Base-by-base conservation (phyloP, 2,888 invertebrate genomes). In the Eristalinus sepulchralis region DNA sequence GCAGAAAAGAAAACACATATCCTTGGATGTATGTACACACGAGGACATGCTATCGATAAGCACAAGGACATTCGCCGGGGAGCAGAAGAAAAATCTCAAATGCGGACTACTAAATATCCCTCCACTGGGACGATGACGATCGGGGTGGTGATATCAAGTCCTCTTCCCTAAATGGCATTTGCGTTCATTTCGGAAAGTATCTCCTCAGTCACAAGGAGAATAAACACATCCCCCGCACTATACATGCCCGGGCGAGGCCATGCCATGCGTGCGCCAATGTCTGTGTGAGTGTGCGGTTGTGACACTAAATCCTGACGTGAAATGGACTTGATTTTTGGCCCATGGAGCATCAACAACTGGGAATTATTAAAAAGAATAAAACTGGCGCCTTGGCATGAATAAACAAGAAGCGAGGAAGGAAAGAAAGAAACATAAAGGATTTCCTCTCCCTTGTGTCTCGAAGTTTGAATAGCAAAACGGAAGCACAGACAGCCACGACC, bases 321-420 rank as follows among this genome's bases (percentile, higher is more conserved):
- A 47, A 47, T 47, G 57, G 24, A 57, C 57, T 57, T 57, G 47
- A 77, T 70, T 55, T 78, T 63, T 57, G 36, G 31, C 62, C 33
- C 36, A 24, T 57, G 13, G 39, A 64, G 39, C 55, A 64, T 78
- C 31, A 71, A 39, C 39, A 78, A 71, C 64, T 64, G 39, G 70
- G 63, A 78, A 78, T 78, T 71, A 78, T 78, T 78, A 70, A 78
- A 78, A 70, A 36, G 55, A 78, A 63, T 78, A 78, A 64, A 78
- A 78, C 78, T 64, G 78, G 70, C 70, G 78, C 78, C 78, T 62
- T 64, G 47, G n/a, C 70, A 70, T 57, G 33, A 70, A 78, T 78
- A 64, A 57, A 78, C 17, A 62, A 75, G 5, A 3, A 53, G 5
- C 57, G 22, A 24, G 22, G 24, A 57, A 57, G 47, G 39, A 57